Percentiles rank a stretch among this genome's conserved stretches.
These are phyloP conservation scores for Lamprotornis superbus DNA, from an alignment of 2,113 vertebrate genomes.

Conservation along the genomic window DNA sequence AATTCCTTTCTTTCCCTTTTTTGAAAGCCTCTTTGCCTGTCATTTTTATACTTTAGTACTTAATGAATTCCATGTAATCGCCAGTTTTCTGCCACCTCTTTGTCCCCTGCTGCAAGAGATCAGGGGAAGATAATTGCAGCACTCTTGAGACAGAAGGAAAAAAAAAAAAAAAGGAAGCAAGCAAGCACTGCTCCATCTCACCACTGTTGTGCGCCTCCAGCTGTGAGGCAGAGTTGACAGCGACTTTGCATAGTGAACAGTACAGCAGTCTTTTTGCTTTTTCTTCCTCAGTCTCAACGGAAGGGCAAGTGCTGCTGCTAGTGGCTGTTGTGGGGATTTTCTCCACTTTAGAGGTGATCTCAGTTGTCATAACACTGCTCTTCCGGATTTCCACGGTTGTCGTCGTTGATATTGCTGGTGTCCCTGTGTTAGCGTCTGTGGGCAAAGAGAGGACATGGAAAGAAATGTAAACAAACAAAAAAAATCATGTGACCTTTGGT, in stretches of 20 bases:
- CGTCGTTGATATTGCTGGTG: constrained; percentile 72
- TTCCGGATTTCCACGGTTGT: constrained; percentile 68
- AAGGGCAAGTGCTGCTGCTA: constrained; percentile 69
- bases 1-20: not conserved
- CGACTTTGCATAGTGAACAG: constrained; percentile 98
- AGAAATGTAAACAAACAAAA: not conserved
- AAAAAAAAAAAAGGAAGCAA: not conserved
- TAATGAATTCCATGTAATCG: constrained; percentile 67
- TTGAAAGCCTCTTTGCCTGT: constrained; percentile 17
- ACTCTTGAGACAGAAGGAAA: constrained; percentile 42
- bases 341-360: constrained; percentile 77
- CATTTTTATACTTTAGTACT: constrained; percentile 55
- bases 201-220: constrained; percentile 98
- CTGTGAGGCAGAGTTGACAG: constrained; percentile 96
- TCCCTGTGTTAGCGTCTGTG: constrained; percentile 74
- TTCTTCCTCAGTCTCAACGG: constrained; percentile 90
- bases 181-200: constrained; percentile 70
- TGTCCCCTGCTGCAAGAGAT: constrained; percentile 65
- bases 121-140: constrained; percentile 62
- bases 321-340: constrained; percentile 72
- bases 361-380: constrained; percentile 68
- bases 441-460: not conserved
- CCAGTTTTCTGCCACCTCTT: constrained; percentile 45
- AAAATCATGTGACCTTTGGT: not conserved
- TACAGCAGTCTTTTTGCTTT: constrained; percentile 94